Conservation (phyloP, 2,113 vertebrate species). For the Alectura lathami region DNA sequence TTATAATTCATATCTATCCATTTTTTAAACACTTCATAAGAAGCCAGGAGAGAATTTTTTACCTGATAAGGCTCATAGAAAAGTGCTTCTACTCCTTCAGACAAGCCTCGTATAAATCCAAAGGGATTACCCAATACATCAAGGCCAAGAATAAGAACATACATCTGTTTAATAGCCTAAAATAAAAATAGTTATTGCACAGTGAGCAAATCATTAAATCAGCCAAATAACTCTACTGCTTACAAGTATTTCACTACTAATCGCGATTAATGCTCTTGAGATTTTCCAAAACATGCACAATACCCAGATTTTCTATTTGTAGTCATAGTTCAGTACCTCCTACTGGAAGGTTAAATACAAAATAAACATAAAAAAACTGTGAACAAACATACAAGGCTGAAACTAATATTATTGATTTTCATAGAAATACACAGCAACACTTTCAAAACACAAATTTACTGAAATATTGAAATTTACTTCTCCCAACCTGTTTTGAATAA, state of each 20-base stretch:
- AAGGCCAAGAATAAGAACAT: conserved; percentile 95
- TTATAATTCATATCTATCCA: neutral
- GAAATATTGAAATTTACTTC: neutral
- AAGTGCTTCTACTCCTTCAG: conserved; percentile 96
- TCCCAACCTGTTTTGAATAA: conserved; percentile 93
- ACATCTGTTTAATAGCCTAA: conserved; percentile 98
- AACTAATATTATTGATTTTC: neutral
- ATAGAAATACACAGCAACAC: neutral
- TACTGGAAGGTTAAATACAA: no score
- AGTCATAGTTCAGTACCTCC: neutral
- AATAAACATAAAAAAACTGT: no score
- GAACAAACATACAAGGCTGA: neutral
- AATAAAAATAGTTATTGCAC: neutral
- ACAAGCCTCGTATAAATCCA: conserved; percentile 94
- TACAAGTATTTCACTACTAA: neutral
- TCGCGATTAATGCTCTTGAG: neutral
- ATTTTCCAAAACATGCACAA: neutral
- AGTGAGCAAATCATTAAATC: neutral
- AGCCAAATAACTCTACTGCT: neutral
- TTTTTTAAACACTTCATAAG: neutral
- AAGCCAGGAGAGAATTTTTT: neutral
- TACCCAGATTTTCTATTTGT: neutral
- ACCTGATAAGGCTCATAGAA: conserved; percentile 99
- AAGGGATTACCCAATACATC: conserved; percentile 98
- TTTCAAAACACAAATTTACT: neutral